These are phyloP conservation scores for Salminus brasiliensis DNA, from an alignment of 2,113 vertebrate genomes.

Conservation along the genomic window DNA sequence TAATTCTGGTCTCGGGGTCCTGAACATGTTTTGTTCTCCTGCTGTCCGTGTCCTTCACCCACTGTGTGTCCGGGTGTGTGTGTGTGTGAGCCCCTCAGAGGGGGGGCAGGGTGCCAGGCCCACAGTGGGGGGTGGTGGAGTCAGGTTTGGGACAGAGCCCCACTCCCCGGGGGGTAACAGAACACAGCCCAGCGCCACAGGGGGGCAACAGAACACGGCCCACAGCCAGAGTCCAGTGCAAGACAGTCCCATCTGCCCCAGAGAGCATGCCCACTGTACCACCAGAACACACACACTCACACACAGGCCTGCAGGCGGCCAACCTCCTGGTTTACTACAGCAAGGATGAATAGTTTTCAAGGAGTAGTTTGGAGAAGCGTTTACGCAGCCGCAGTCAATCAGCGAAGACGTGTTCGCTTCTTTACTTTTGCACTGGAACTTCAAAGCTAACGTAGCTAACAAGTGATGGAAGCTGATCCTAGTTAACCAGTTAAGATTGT, in stretches of 20 bases:
- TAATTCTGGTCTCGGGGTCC: background rate
- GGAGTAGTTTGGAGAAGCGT: background rate
- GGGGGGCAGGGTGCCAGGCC: slow-evolving; percentile 38
- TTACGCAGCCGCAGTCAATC: no score
- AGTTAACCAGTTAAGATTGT: no score
- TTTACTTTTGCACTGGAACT: no score
- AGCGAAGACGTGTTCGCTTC: no score
- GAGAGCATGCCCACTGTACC: slow-evolving; percentile 42
- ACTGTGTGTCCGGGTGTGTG: slow-evolving; percentile 11
- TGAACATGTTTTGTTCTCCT: slow-evolving; percentile 7
- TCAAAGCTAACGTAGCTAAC: no score
- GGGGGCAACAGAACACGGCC: slow-evolving; percentile 50
- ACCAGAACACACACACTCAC: slow-evolving; percentile 25
- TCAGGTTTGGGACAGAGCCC: slow-evolving; percentile 40
- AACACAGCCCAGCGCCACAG: slow-evolving; percentile 49
- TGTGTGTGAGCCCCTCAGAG: slow-evolving; percentile 32
- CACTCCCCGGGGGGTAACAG: slow-evolving; percentile 47
- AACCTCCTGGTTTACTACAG: background rate
- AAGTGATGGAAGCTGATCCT: no score
- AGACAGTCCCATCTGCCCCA: slow-evolving; percentile 57
- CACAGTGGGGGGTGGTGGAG: slow-evolving; percentile 37
- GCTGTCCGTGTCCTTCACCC: slow-evolving; percentile 34
- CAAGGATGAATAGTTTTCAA: background rate
- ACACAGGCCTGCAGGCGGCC: background rate
- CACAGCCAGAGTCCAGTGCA: slow-evolving; percentile 56